Conservation (phyloP, 2,888 invertebrate genomes). For the Drosophila kambysellisi region DNA sequence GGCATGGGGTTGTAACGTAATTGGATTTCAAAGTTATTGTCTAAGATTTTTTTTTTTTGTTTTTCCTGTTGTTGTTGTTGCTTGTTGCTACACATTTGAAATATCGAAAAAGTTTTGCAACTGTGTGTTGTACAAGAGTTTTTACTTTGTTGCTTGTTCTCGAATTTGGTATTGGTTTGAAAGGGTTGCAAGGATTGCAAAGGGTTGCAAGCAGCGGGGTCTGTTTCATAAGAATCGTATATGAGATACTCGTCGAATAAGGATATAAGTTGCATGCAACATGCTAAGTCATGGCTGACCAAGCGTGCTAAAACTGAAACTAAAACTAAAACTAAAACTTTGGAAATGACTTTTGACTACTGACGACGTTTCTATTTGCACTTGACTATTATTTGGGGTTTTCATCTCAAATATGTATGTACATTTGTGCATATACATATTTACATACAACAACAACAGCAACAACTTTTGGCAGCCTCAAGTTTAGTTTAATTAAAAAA, state of each 20-base stretch:
- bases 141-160: slow-evolving; percentile 43
- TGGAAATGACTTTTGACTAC: slow-evolving; percentile 79
- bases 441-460: neutral
- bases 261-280: slow-evolving; percentile 26
- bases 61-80: neutral
- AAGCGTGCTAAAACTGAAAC: slow-evolving; percentile 53
- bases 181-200: slow-evolving; percentile 1
- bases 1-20: slow-evolving; percentile 49
- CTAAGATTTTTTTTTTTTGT: slow-evolving; percentile 28
- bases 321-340: slow-evolving; percentile 35
- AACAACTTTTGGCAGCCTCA: slow-evolving; percentile 46
- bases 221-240: slow-evolving; percentile 35
- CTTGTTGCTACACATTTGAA: slow-evolving; percentile 47
- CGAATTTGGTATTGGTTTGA: neutral
- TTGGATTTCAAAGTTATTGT: slow-evolving; percentile 77
- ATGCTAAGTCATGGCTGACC: slow-evolving; percentile 73
- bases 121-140: slow-evolving; percentile 41
- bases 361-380: slow-evolving; percentile 64
- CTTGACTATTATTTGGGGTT: slow-evolving; percentile 45
- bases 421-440: neutral
- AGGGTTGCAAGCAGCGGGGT: neutral
- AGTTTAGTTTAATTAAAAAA: slow-evolving; percentile 78
- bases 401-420: slow-evolving; percentile 4
- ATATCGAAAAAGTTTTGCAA: slow-evolving; percentile 73
- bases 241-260: slow-evolving; percentile 17